A percentile compares a stretch with the other conserved stretches of the same genome.
phyloP scores from a whole-genome alignment of 2,113 vertebrate genomes.

The Scophthalmus maximus region DNA sequence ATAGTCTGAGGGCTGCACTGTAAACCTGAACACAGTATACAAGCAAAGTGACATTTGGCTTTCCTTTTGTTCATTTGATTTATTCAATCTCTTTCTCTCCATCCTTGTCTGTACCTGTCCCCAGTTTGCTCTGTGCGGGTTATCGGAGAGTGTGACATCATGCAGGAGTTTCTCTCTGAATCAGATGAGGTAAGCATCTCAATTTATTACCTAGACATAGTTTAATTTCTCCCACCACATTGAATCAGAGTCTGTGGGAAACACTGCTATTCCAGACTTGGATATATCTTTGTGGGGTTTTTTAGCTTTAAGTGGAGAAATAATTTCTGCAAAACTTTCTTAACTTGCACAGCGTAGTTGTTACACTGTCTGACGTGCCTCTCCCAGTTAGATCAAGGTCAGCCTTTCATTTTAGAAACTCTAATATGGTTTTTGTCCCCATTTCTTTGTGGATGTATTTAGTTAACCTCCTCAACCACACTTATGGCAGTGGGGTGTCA shows the following conservation, averaged over 20 bases:
- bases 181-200: constrained; percentile 91
- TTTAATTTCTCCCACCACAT: too few species aligned
- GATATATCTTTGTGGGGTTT: too few species aligned
- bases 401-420: not conserved
- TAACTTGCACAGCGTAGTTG: too few species aligned
- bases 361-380: too few species aligned
- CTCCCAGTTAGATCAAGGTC: not conserved
- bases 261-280: too few species aligned
- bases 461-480: constrained; percentile 6
- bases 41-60: constrained; percentile 11
- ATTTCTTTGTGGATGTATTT: too few species aligned
- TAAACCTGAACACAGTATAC: constrained; percentile 12
- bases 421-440: too few species aligned
- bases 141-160: constrained; percentile 97
- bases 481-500: not conserved
- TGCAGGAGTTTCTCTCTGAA: constrained; percentile 98
- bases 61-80: constrained; percentile 38
- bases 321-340: not conserved
- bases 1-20: not conserved
- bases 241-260: too few species aligned
- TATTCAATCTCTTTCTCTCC: not conserved
- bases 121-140: constrained; percentile 95
- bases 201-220: too few species aligned
- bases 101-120: constrained; percentile 16
- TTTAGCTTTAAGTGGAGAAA: not conserved